Evolutionary conservation across 2,113 vertebrate genomes (phyloP).

Genomic region (Corythoichthys haematopterus): DNA sequence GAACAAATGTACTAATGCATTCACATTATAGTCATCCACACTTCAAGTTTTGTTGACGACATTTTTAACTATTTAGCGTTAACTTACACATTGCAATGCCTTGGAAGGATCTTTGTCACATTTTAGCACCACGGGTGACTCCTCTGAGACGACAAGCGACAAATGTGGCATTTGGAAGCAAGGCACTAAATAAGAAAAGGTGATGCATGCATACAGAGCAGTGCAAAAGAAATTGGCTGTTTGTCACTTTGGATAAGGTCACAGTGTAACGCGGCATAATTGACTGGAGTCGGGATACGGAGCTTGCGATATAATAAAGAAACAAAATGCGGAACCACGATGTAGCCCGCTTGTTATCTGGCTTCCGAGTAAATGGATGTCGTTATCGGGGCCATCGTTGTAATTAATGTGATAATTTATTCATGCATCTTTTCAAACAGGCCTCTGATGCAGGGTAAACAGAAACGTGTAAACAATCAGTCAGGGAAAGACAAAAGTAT

Average conservation of each 20-base stretch:
- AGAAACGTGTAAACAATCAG: background rate
- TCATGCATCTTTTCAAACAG: background rate
- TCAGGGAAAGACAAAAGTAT: background rate
- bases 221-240: slow-evolving; percentile 57
- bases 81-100: background rate
- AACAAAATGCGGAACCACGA: background rate
- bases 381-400: slow-evolving; percentile 15
- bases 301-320: slow-evolving; percentile 7
- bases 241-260: slow-evolving; percentile 70
- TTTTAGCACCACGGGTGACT: slow-evolving; percentile 17
- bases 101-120: background rate
- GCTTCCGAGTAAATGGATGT: slow-evolving; percentile 39
- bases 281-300: slow-evolving; percentile 36
- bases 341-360: slow-evolving; percentile 27
- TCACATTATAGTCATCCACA: background rate
- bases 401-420: slow-evolving; percentile 28
- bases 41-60: background rate
- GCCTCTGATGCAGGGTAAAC: background rate
- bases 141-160: slow-evolving; percentile 46
- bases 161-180: slow-evolving; percentile 66
- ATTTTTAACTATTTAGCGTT: background rate
- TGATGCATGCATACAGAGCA: slow-evolving; percentile 37
- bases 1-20: background rate
- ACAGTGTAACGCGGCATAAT: slow-evolving; percentile 56
- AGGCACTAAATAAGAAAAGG: slow-evolving; percentile 54